Evolutionary conservation across 2,888 invertebrate genomes (phyloP).

Genomic region (Margaritifera margaritifera): DNA sequence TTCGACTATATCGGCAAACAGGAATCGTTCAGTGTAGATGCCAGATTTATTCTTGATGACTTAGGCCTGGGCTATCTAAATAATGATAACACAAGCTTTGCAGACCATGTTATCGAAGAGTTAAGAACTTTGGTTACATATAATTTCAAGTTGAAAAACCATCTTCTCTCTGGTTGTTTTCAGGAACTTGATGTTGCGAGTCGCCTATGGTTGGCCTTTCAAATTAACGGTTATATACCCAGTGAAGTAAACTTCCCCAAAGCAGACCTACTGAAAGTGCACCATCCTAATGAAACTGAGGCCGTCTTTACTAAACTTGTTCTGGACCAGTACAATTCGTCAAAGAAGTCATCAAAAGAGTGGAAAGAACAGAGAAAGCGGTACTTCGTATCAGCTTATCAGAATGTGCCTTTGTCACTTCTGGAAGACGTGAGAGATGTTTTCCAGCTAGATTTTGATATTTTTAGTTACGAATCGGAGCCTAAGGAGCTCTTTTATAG

Average conservation of each 20-base stretch:
- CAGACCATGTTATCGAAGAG: constrained; percentile 25
- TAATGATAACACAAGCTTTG: constrained; percentile 8
- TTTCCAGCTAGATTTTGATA: constrained; percentile 27
- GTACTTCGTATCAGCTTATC: constrained; percentile 22
- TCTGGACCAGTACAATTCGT: constrained; percentile 3
- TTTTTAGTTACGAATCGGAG: constrained; percentile 22
- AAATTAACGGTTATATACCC: constrained; percentile 46
- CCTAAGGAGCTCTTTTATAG: background rate
- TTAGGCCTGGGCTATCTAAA: constrained; percentile 17
- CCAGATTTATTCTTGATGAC: constrained; percentile 26
- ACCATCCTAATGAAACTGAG: constrained; percentile 11
- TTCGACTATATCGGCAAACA: constrained; percentile 37
- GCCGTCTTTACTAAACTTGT: constrained; percentile 13
- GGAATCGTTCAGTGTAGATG: constrained; percentile 41
- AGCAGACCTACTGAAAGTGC: constrained; percentile 8
- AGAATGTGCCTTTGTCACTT: constrained; percentile 14
- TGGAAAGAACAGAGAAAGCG: constrained; percentile 22
- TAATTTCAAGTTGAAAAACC: constrained; percentile 27
- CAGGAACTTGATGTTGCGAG: constrained; percentile 15
- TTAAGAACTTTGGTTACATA: constrained; percentile 27
- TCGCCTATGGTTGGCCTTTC: constrained; percentile 40
- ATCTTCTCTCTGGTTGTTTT: constrained; percentile 19
- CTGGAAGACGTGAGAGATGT: constrained; percentile 12
- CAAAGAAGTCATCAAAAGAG: constrained; percentile 2
- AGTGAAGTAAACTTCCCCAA: constrained; percentile 15